phyloP scores from a whole-genome alignment of 2,797 vertebrate species.

The Pseudochirops cupreus region DNA sequence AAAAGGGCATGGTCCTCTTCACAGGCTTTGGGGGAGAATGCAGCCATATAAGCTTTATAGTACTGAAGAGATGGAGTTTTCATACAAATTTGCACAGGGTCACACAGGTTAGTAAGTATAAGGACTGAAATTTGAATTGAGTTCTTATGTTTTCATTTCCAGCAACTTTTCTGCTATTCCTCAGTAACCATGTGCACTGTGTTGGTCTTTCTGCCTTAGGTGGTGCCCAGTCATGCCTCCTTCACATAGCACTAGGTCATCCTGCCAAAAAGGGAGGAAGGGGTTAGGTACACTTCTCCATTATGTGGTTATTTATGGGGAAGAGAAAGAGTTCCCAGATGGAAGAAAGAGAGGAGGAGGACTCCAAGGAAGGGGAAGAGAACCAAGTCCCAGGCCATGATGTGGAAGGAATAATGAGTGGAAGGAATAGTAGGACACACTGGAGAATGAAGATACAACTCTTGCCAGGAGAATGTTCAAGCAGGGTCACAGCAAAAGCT shows the following conservation, averaged over 20 bases:
- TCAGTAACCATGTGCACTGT: background rate
- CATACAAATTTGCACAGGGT: background rate
- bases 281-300: background rate
- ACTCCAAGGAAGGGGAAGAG: background rate
- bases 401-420: background rate
- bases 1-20: background rate
- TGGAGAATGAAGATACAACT: background rate
- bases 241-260: background rate
- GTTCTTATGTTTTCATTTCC: background rate
- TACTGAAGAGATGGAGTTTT: background rate
- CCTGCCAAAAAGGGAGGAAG: background rate
- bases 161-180: background rate
- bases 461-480: background rate
- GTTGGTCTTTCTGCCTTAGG: background rate
- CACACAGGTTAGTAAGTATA: background rate
- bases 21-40: background rate
- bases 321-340: background rate
- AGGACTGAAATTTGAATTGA: background rate
- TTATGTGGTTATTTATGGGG: background rate
- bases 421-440: background rate
- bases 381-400: background rate
- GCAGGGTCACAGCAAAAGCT: background rate
- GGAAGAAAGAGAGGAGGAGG: background rate
- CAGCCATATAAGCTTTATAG: background rate
- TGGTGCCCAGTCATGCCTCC: background rate